Conservation (phyloP, 1,140 invertebrate species). For the Lerema accius region DNA sequence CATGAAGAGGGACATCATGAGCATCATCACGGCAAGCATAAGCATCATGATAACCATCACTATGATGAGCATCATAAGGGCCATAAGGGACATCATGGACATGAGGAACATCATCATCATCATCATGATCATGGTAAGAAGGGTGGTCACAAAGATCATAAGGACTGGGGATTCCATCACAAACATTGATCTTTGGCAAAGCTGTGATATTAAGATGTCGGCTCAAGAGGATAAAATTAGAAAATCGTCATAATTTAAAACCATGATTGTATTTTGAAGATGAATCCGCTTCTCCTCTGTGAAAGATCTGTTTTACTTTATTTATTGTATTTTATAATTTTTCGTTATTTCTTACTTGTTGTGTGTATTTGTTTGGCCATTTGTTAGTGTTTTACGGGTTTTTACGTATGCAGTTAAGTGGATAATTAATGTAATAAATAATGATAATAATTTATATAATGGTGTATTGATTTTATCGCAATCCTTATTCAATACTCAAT, state of each 20-base stretch:
- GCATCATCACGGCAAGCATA: slow-evolving; percentile 66
- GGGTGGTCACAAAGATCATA: slow-evolving; percentile 66
- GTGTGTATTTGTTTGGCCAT: slow-evolving; percentile 29
- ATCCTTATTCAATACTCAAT: too few relatives aligned
- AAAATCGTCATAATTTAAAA: slow-evolving; percentile 1
- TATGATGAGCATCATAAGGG: slow-evolving; percentile 67
- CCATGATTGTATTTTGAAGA: not conserved
- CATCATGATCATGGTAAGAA: slow-evolving; percentile 74
- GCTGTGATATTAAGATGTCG: slow-evolving; percentile 60
- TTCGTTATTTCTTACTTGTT: slow-evolving; percentile 20
- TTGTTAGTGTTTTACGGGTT: slow-evolving; percentile 44
- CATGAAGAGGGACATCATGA: slow-evolving; percentile 66
- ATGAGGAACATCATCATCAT: slow-evolving; percentile 72
- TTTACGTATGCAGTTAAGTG: slow-evolving; percentile 47
- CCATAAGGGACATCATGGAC: slow-evolving; percentile 70
- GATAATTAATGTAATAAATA: slow-evolving; percentile 25
- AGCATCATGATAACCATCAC: slow-evolving; percentile 73
- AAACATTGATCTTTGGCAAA: slow-evolving; percentile 62
- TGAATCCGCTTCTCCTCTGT: not conserved
- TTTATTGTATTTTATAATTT: slow-evolving; percentile 5
- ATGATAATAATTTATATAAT: not conserved
- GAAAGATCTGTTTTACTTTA: not conserved
- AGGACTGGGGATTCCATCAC: slow-evolving; percentile 75
- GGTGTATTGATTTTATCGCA: too few relatives aligned
- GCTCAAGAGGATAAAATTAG: slow-evolving; percentile 7